Conservation (phyloP, 2,888 invertebrate genomes). For the Drosophila merina region DNA sequence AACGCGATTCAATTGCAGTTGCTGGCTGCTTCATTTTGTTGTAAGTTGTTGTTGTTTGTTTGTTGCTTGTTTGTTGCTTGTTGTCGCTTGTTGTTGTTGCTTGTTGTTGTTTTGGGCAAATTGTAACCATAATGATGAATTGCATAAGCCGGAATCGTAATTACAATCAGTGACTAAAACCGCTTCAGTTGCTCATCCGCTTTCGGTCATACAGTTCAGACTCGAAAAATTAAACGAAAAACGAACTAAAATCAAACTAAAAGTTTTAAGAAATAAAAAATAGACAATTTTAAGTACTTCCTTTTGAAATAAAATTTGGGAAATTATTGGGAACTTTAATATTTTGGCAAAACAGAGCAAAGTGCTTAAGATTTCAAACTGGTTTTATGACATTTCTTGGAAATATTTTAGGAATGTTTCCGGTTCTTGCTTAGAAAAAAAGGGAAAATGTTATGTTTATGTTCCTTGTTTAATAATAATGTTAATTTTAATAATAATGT, state of each 20-base stretch:
- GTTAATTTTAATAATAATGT: too few species aligned
- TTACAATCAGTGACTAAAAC: slow-evolving; percentile 48
- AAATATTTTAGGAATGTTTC: background rate
- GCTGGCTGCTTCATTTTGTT: slow-evolving; percentile 18
- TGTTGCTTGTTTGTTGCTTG: background rate
- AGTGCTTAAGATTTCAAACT: background rate
- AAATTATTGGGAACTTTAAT: too few species aligned
- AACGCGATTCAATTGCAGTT: slow-evolving; percentile 72
- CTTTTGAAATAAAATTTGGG: background rate
- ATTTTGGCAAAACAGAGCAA: too few species aligned
- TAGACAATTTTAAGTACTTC: background rate
- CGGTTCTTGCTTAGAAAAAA: too few species aligned
- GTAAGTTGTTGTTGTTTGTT: slow-evolving; percentile 31
- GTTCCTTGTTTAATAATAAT: too few species aligned
- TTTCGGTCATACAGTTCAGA: slow-evolving; percentile 47
- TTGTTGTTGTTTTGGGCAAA: slow-evolving; percentile 43
- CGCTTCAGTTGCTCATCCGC: slow-evolving; percentile 54
- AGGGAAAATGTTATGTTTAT: too few species aligned
- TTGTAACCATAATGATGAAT: slow-evolving; percentile 67
- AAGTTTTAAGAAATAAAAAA: background rate
- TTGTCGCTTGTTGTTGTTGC: slow-evolving; percentile 32
- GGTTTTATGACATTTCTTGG: background rate
- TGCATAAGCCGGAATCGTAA: slow-evolving; percentile 72
- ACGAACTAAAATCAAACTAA: background rate
- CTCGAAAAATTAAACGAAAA: slow-evolving; percentile 5